Evolutionary conservation across 1,140 invertebrate species (phyloP), one percentile per base, ranked within the genome.

Genomic region (Calycopis cecrops): DNA sequence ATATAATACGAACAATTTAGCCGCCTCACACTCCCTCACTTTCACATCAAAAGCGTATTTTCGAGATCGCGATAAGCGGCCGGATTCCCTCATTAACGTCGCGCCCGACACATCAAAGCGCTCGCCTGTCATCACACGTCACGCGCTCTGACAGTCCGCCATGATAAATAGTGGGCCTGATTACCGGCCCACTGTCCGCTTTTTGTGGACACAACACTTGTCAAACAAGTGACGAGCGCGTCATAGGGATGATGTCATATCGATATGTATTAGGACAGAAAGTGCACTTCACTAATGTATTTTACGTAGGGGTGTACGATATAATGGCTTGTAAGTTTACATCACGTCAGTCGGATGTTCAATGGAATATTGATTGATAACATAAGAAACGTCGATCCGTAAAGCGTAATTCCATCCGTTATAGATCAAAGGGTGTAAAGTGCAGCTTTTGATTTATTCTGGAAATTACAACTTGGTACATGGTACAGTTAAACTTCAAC

Each of bases 31-130:
- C 17, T 44, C 34, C 33, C 16, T 50, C 33, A 35, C 21, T 16
- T 52, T 42, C n/a, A 42, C 18, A 42, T 38, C 50, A 44, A 44
- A 44, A 44, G 52, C 28, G 21, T 53, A 28, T 28, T 28, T 28
- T 28, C 21, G 21, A 28, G 21, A 28, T 28, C 21, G 21, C 21
- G 21, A 28, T 28, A 28, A 28, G 21, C 21, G 21, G 21, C 21
- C 52, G 16, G 18, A 40, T 53, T 44, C 65, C 51, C 70, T 76
- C 67, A 76, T 79, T 81, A 77, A 57, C 66, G 62, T 57, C 65
- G 42, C 51, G 58, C n/a, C 55, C 71, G 78, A 79, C 74, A 79
- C 70, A 69, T 81, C 73, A 81, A 77, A 79, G 73, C 49, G 61
- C 57, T 61, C 53, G 56, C 60, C 74, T 73, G 64, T 75, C 68